Conservation (phyloP, 2,888 invertebrate genomes). For the Amphiduros pacificus region DNA sequence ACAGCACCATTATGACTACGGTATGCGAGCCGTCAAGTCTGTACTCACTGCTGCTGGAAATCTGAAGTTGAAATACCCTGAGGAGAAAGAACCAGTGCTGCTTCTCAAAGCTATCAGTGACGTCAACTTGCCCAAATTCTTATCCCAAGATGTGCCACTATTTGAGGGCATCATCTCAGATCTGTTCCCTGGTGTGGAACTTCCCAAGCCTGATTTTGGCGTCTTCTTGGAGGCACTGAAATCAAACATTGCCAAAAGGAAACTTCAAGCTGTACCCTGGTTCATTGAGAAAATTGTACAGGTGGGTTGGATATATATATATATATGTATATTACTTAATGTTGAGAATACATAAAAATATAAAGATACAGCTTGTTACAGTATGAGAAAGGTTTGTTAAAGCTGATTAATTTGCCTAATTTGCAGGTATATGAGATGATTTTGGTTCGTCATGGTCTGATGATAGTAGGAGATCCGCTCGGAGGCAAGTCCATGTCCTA, state of each 20-base stretch:
- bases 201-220: conserved; percentile 57
- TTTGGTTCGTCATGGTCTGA: conserved; percentile 60
- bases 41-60: conserved; percentile 61
- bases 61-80: conserved; percentile 57
- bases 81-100: conserved; percentile 56
- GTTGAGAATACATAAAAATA: no score
- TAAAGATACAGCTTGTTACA: no score
- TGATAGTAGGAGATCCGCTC: conserved; percentile 60
- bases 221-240: conserved; percentile 56
- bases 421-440: conserved; percentile 60
- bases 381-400: no score
- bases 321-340: no score
- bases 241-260: conserved; percentile 51
- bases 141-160: conserved; percentile 59
- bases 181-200: conserved; percentile 57
- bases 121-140: conserved; percentile 61
- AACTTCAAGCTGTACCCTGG: conserved; percentile 58
- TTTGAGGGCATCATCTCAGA: conserved; percentile 61
- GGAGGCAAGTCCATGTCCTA: conserved; percentile 60
- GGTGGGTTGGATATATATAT: conserved; percentile 45
- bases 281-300: conserved; percentile 68
- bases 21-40: conserved; percentile 63
- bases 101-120: conserved; percentile 61
- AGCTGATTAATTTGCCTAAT: no score
- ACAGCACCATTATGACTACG: conserved; percentile 61